phyloP scores from a whole-genome alignment of 92 coral and sea anemone genomes.

The Isaurus tuberculatus region DNA sequence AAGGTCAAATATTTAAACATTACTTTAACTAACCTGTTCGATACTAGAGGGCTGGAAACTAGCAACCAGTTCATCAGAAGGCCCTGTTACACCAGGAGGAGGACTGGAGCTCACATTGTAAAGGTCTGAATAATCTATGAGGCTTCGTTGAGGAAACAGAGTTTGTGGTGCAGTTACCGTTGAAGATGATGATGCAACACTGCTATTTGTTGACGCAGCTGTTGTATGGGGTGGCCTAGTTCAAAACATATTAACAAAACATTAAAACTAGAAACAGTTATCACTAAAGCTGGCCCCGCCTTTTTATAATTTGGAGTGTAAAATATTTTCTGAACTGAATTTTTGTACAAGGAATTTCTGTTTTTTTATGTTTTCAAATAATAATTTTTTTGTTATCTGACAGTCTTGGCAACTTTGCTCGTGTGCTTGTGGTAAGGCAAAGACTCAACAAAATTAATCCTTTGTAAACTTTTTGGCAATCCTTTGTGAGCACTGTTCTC shows the following conservation, averaged over 20 bases:
- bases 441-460: no score
- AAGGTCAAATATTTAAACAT: neutral
- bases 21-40: conserved; percentile 19
- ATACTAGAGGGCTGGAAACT: conserved; percentile 26
- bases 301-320: no score
- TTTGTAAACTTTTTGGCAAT: no score
- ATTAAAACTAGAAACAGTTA: no score
- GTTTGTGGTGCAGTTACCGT: conserved; percentile 42
- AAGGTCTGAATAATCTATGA: conserved; percentile 91
- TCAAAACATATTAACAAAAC: neutral
- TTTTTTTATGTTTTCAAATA: no score
- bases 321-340: no score
- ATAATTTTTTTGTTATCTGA: no score
- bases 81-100: conserved; percentile 15
- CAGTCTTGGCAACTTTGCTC: no score
- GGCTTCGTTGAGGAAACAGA: conserved; percentile 55
- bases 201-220: neutral
- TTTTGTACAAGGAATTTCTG: no score
- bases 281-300: no score
- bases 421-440: no score
- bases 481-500: no score
- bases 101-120: conserved; percentile 62
- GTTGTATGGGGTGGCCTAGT: conserved; percentile 5
- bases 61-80: conserved; percentile 30
- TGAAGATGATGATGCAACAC: conserved; percentile 38